phyloP scores from a whole-genome alignment of 1,140 invertebrate genomes.

The Drosophila ohnishii region DNA sequence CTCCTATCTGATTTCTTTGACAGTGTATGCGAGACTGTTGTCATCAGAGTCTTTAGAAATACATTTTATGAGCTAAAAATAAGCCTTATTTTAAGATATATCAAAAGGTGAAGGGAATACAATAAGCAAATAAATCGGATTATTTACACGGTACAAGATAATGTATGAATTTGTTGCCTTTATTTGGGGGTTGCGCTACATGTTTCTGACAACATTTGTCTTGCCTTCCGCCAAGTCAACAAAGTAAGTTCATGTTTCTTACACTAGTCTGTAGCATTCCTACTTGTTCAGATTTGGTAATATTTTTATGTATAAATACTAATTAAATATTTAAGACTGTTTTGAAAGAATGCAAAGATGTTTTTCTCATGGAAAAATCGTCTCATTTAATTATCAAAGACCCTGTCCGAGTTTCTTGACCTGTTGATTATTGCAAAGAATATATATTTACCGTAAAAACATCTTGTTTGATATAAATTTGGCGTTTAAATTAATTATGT shows the following conservation, averaged over 20 bases:
- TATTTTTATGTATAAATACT: too few relatives aligned
- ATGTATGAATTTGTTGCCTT: too few relatives aligned
- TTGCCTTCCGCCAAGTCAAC: too few relatives aligned
- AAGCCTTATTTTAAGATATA: neutral
- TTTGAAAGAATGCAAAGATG: neutral
- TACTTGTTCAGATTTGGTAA: too few relatives aligned
- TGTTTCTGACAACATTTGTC: too few relatives aligned
- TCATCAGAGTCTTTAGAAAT: conserved; percentile 14
- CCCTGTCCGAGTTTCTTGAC: conserved; percentile 21
- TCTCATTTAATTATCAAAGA: neutral
- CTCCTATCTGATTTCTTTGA: conserved; percentile 32
- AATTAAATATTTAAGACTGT: neutral
- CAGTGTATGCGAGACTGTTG: conserved; percentile 5
- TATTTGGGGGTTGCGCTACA: too few relatives aligned
- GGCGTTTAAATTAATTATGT: conserved; percentile 42
- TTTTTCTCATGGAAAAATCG: neutral
- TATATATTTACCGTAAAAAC: conserved; percentile 13
- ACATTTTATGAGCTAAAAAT: conserved; percentile 6
- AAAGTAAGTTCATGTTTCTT: too few relatives aligned
- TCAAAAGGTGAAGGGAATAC: neutral
- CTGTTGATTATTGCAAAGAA: conserved; percentile 17
- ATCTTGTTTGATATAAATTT: conserved; percentile 19
- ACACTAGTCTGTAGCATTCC: too few relatives aligned
- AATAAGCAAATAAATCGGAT: neutral
- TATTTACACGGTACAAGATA: too few relatives aligned